Evolutionary conservation across 2,797 vertebrate species (phyloP), one percentile per base, ranked within the genome.

Genomic region (Gobionotothen gibberifrons): DNA sequence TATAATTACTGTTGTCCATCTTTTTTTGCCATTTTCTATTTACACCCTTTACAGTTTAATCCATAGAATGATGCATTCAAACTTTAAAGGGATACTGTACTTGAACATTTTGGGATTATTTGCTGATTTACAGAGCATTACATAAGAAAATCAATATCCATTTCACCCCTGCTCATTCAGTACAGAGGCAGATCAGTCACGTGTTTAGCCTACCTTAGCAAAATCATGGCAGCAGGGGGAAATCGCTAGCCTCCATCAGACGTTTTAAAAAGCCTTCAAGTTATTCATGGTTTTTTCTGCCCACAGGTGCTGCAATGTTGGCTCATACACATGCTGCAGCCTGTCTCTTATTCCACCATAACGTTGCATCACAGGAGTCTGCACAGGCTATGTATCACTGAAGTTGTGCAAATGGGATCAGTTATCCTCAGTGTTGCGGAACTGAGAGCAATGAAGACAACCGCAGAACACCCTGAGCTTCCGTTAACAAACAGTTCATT

Each of bases 401-500:
- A 60, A 82, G 48, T 73, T 73, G 75, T 75, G 66, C 84, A 86
- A 89, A 85, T 76, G 79, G 81, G 85, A 88, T 58, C 59, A 83
- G 61, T 74, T 81, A 62, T 81, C 76, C 48, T 70, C 68, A 59
- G 68, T 56, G 81, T 74, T 87, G 81, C 17, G 43, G 72, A 86
- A 84, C 85, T 74, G 69, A 83, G 58, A 46, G 62, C 9, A 52
- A 81, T 72, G 83, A 84, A 89, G 79, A 78, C 85, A 89, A 82
- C 82, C 85, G 56, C 82, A 72, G 81, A 90, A 80, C 83, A 85
- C 69, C 63, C 79, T 72, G 55, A 85, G 85, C 77, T 79, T 81
- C 84, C 57, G 69, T 85, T 89, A 79, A 88, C 85, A 88, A 89
- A 87, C 84, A 89, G 71, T 89, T 88, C 79, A 86, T 90, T 86